phyloP scores from a whole-genome alignment of 2,797 vertebrate genomes.

The Pangasius macronema region DNA sequence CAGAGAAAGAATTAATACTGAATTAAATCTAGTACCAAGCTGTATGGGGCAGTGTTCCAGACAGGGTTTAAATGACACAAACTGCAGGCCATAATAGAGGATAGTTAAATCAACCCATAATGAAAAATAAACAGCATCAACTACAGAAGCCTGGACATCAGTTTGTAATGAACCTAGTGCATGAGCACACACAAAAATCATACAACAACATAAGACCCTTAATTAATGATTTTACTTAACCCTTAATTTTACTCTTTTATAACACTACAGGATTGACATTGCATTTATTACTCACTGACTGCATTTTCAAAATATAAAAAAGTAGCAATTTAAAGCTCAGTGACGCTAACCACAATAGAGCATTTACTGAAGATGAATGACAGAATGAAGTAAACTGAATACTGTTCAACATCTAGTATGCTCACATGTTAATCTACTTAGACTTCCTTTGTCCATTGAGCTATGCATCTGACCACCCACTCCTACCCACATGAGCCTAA shows the following conservation, averaged over 20 bases:
- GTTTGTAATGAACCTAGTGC: neutral
- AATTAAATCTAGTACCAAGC: neutral
- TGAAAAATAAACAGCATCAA: neutral
- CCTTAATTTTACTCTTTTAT: neutral
- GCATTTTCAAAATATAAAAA: no score
- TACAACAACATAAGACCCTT: neutral
- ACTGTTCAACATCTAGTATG: neutral
- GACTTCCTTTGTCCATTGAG: neutral
- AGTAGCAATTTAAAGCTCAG: no score
- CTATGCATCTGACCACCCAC: neutral
- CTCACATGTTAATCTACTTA: neutral
- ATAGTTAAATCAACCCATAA: neutral
- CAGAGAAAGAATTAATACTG: neutral
- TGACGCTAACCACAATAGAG: no score
- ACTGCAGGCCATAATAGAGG: neutral
- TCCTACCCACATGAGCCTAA: neutral
- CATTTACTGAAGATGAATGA: neutral
- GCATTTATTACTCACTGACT: neutral
- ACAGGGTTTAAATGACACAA: neutral
- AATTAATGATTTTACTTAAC: no score
- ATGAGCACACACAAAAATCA: neutral
- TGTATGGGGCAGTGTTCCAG: neutral
- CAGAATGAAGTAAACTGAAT: neutral
- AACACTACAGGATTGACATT: neutral
- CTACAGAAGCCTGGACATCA: neutral